Evolutionary conservation across 2,888 invertebrate species (phyloP).

Genomic region (Salpingus planirostris): DNA sequence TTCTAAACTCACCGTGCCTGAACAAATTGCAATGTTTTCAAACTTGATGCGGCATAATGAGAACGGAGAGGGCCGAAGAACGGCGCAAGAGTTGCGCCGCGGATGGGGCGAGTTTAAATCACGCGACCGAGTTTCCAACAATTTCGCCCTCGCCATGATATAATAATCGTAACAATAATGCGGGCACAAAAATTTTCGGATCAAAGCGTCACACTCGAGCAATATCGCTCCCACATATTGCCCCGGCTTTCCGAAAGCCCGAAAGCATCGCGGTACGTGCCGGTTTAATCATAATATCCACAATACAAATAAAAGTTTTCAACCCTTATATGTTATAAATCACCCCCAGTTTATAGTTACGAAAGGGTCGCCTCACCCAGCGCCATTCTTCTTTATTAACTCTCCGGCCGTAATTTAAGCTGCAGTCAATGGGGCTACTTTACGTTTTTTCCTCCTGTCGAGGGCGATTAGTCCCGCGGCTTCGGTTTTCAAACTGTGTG

Average conservation of each 20-base stretch:
- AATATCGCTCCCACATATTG: slow-evolving; percentile 30
- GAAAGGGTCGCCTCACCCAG: slow-evolving; percentile 17
- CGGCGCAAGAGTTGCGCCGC: no score
- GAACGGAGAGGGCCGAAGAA: slow-evolving; percentile 5
- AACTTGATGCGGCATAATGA: slow-evolving; percentile 14
- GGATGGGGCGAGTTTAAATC: no score
- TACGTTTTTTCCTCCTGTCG: slow-evolving; percentile 10
- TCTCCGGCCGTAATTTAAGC: slow-evolving; percentile 9
- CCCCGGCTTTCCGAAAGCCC: slow-evolving; percentile 23
- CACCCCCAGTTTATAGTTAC: slow-evolving; percentile 12
- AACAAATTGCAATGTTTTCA: slow-evolving; percentile 16
- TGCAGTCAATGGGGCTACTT: slow-evolving; percentile 7
- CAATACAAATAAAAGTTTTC: slow-evolving; percentile 21
- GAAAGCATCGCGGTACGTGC: slow-evolving; percentile 27
- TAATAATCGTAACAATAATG: no score
- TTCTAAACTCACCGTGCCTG: slow-evolving; percentile 22
- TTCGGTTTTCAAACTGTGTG: no score
- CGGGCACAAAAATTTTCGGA: slow-evolving; percentile 1
- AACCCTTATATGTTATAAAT: slow-evolving; percentile 22
- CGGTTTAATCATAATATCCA: slow-evolving; percentile 30
- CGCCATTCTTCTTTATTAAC: slow-evolving; percentile 21
- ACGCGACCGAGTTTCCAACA: no score
- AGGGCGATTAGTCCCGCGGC: no score
- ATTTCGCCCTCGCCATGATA: no score
- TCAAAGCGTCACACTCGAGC: slow-evolving; percentile 4